phyloP scores from a whole-genome alignment of 1,140 invertebrate genomes.

The Zaprionus nigranus region DNA sequence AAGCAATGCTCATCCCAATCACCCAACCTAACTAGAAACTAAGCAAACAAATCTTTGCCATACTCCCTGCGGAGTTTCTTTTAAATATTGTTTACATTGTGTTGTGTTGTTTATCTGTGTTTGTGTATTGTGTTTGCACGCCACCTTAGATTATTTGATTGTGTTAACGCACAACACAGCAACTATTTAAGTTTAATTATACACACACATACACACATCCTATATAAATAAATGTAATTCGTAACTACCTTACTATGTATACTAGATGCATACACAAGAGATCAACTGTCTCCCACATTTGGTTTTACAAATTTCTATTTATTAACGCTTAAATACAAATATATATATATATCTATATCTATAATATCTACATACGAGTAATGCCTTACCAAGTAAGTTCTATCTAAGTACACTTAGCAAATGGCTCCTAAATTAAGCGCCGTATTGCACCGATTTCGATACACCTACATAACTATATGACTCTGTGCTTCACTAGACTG shows the following conservation, averaged over 20 bases:
- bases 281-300: slow-evolving; percentile 9
- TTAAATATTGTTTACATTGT: slow-evolving; percentile 52
- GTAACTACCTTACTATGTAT: slow-evolving; percentile 24
- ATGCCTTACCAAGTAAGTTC: slow-evolving; percentile 1
- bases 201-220: slow-evolving; percentile 1
- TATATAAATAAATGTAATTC: slow-evolving; percentile 27
- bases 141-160: slow-evolving; percentile 1
- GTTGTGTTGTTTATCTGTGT: slow-evolving; percentile 3
- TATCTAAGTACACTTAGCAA: slow-evolving; percentile 68
- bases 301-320: slow-evolving; percentile 69
- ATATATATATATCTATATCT: slow-evolving; percentile 4
- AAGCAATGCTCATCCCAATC: slow-evolving; percentile 14
- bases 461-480: slow-evolving; percentile 64
- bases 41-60: slow-evolving; percentile 38
- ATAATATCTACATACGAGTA: slow-evolving; percentile 24
- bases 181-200: slow-evolving; percentile 15
- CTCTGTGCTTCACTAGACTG: slow-evolving; percentile 59
- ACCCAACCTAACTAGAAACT: neutral
- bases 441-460: slow-evolving; percentile 17
- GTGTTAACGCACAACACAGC: slow-evolving; percentile 1
- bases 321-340: slow-evolving; percentile 75
- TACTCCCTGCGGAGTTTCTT: slow-evolving; percentile 19
- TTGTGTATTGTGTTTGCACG: slow-evolving; percentile 26
- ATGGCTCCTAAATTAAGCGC: slow-evolving; percentile 20
- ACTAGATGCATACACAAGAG: slow-evolving; percentile 25